Conservation (phyloP, 2,888 invertebrate species). For the Chrysomela aeneicollis region DNA sequence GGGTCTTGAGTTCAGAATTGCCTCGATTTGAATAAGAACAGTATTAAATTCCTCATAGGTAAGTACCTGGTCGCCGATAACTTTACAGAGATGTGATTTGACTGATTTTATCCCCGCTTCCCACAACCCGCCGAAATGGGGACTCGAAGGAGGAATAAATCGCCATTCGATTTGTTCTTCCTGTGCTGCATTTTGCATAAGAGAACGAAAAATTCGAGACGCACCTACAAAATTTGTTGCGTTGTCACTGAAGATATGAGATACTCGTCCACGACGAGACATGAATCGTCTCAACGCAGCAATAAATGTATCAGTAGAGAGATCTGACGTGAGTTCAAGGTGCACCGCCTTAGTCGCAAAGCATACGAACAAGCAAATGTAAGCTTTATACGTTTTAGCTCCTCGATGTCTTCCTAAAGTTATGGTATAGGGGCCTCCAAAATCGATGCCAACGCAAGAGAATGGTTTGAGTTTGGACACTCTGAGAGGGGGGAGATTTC, state of each 20-base stretch:
- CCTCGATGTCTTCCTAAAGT: slow-evolving; percentile 5
- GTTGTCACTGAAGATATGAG: not conserved
- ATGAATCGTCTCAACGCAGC: not conserved
- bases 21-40: slow-evolving; percentile 16
- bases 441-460: not conserved
- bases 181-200: too few species aligned
- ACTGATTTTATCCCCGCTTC: not conserved
- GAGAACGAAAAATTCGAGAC: too few species aligned
- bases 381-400: not conserved
- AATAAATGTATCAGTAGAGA: slow-evolving; percentile 1
- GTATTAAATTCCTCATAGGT: slow-evolving; percentile 18
- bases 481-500: too few species aligned
- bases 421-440: slow-evolving; percentile 3
- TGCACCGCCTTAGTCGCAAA: not conserved
- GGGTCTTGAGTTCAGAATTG: slow-evolving; percentile 11
- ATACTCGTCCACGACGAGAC: not conserved
- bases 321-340: not conserved
- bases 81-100: too few species aligned
- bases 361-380: not conserved
- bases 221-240: too few species aligned
- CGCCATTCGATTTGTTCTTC: not conserved
- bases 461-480: slow-evolving; percentile 1
- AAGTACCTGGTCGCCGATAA: slow-evolving; percentile 12
- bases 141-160: not conserved
- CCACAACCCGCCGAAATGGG: slow-evolving; percentile 6